Percentiles rank a stretch among this genome's conserved stretches.
These are phyloP conservation scores for Drosophila sp. DNA, from an alignment of 1,140 invertebrate genomes.

Conservation along the genomic window DNA sequence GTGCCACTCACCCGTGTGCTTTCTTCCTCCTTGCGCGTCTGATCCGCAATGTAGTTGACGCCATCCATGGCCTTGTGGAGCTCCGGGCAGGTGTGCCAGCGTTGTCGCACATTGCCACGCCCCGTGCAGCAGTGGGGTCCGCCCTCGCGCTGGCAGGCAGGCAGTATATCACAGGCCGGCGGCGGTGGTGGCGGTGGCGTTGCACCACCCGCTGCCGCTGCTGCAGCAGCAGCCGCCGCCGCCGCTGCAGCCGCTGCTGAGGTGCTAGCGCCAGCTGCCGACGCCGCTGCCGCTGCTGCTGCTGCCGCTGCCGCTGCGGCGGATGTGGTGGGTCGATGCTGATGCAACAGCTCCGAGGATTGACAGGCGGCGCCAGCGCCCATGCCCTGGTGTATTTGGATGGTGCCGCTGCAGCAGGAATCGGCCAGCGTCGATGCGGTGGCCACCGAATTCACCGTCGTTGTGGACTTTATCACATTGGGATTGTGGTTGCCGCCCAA, in stretches of 20 bases:
- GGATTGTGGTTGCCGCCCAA: constrained; percentile 73
- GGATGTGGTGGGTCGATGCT: constrained; percentile 45
- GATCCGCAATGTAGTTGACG: constrained; percentile 96
- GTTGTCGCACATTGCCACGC: constrained; percentile 86
- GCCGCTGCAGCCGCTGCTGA: constrained; percentile 44
- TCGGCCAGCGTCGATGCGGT: constrained; percentile 81
- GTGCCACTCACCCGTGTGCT: constrained; percentile 90
- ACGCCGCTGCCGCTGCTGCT: constrained; percentile 31
- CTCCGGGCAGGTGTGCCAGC: constrained; percentile 95
- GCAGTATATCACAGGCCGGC: constrained; percentile 74
- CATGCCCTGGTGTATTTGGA: constrained; percentile 80
- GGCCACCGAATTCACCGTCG: constrained; percentile 81
- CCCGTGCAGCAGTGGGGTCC: constrained; percentile 76
- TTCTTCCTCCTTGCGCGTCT: constrained; percentile 96
- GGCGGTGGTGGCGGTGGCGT: constrained; percentile 61
- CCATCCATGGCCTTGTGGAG: constrained; percentile 96
- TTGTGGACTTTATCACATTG: constrained; percentile 84
- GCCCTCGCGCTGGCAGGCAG: constrained; percentile 79
- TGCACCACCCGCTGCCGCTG: constrained; percentile 45
- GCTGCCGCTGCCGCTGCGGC: constrained; percentile 27
- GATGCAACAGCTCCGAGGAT: constrained; percentile 69
- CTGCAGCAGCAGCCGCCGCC: constrained; percentile 47
- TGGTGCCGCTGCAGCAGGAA: constrained; percentile 80
- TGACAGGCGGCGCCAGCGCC: constrained; percentile 73
- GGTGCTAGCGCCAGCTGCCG: constrained; percentile 36